phyloP scores from a whole-genome alignment of 2,113 vertebrate genomes.

The Scomber japonicus region DNA sequence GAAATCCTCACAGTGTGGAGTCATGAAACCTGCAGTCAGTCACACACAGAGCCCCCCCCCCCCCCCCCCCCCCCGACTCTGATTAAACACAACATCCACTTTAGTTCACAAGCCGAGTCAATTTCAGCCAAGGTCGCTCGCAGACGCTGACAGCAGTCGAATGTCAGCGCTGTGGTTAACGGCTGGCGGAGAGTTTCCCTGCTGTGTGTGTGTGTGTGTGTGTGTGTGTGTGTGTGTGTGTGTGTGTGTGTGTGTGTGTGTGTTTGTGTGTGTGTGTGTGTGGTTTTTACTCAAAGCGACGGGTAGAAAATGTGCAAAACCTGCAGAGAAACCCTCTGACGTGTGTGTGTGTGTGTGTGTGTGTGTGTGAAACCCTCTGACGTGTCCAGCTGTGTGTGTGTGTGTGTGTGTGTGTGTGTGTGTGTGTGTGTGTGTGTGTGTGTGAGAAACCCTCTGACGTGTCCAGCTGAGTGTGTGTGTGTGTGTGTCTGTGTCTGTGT shows the following conservation, averaged over 20 bases:
- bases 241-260: constrained; percentile 15
- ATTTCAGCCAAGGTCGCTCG: constrained; percentile 37
- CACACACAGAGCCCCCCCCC: not conserved
- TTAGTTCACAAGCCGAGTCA: constrained; percentile 2
- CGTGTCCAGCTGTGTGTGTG: not conserved
- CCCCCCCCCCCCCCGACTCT: constrained; percentile 5
- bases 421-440: too few relatives aligned
- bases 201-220: too few relatives aligned
- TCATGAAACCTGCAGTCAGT: not conserved
- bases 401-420: too few relatives aligned
- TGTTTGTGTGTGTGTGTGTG: constrained; percentile 7
- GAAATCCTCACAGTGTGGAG: not conserved
- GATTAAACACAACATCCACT: constrained; percentile 30
- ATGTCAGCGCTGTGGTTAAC: not conserved
- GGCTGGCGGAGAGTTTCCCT: not conserved
- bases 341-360: too few relatives aligned
- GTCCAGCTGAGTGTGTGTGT: too few relatives aligned
- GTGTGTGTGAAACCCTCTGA: constrained; percentile 2
- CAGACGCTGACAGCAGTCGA: constrained; percentile 1
- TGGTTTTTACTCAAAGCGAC: constrained; percentile 37
- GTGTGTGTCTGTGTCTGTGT: too few relatives aligned
- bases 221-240: too few relatives aligned
- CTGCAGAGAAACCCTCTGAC: constrained; percentile 11
- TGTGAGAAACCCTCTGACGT: too few relatives aligned
- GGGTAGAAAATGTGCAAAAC: constrained; percentile 45